Base-by-base conservation (phyloP, 2,797 vertebrate species). In the Hemibagrus guttatus region DNA sequence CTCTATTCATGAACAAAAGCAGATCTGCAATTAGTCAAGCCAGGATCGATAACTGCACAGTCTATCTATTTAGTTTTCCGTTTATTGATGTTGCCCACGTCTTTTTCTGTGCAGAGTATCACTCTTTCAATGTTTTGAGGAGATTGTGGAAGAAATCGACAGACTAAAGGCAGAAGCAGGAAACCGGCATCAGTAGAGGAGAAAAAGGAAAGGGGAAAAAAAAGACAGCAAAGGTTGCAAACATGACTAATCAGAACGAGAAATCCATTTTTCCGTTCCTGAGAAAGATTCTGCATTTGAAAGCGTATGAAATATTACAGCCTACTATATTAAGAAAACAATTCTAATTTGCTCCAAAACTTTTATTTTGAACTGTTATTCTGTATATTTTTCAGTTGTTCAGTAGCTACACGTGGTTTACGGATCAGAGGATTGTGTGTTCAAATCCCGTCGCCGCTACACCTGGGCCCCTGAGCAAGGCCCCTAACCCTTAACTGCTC, bases 11-110 rank as follows among this genome's bases (percentile, higher is more conserved):
- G 13, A 39, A 71, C 71, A 81, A 89, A 84, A 80, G 26, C 87
- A 68, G 88, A 26, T 42, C 3, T 71, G 87, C 84, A 72, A 78
- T 89, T 87, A 86, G n/a, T 86, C 58, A 87, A 84, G 84, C 74
- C 42, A 28, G 78, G 58, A 88, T 90, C 88, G 66, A 89, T 89
- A 84, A 19, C 61, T 56, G 81, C 58, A 39, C 64, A 69, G 84
- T 74, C 85, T 84, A 72, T 88, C 89, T 64, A 58, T 81, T 90
- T 63, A 83, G 61, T 66, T 75, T 85, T 87, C 86, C 66, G 81
- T 81, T 83, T 84, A 89, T 86, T 61, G 87, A 81, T 68, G 28
- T 42, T 68, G 56, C 63, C 49, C 46, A 87, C 52, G 8, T 26
- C n/a, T 46, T 84, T 63, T 81, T 81, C 83, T 76, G n/a, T 83